Evolutionary conservation across 2,113 vertebrate genomes (phyloP), one percentile per base, ranked within the genome.

Genomic region (Eulacestoma nigropectus): DNA sequence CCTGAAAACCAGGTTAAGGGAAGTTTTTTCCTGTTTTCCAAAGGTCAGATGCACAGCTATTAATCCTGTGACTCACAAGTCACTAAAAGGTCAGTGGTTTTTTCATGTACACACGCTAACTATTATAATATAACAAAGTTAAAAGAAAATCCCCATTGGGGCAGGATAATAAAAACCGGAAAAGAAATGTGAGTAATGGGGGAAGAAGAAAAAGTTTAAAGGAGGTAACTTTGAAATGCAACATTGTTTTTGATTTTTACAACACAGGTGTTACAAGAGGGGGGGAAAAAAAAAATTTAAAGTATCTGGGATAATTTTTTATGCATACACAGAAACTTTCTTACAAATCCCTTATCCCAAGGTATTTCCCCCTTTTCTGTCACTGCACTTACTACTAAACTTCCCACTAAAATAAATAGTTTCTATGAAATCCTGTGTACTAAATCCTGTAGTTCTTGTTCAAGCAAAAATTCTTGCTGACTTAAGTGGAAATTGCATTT

Each of bases 141-240:
- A 84, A 88, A 92, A 94, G 79, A 96, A 96, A 90, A 94, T 93
- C 75, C 90, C 90, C 83, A 81, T 30, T 79, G 82, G 72, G 75
- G 39, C 83, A 90, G 80, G 79, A 93, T 91, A 96, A 96, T 94
- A 94, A 93, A 94, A 96, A 94, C 72, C 47, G 44, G 95, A 97
- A 96, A 88, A 96, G 72, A 90, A 94, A 96, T 75, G 44, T 96
- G 88, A 95, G 68, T 90, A 95, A 92, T 13, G 77, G 25, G 52
- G 73, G 75, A 96, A 85, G 92, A 89, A 95, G 56, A 78, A 91
- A 85, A 90, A 72, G 87, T 56, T 80, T 83, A 55, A 87, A 84
- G 57, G 26, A 63, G 35, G n/a, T 78, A 83, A 83, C 60, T 88
- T 88, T 70, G 96, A 95, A 96, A 92, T 49, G n/a, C 37, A 86